These are phyloP conservation scores for Stegophylla sp. DNA, from an alignment of 2,888 invertebrate species.

Conservation along the genomic window DNA sequence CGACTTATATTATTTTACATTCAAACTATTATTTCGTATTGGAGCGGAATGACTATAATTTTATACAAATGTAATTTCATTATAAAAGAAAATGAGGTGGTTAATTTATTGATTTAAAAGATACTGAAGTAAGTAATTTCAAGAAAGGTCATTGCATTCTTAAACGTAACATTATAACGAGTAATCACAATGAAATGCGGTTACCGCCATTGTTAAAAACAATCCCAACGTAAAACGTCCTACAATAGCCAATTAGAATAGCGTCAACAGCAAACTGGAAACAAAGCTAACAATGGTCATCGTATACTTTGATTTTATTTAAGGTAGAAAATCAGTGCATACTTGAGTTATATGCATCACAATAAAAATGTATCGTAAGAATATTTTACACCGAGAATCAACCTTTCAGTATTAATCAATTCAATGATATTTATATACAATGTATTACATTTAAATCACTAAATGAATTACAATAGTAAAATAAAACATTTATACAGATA, in stretches of 20 bases:
- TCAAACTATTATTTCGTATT: background rate
- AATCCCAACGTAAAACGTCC: constrained; percentile 49
- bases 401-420: constrained; percentile 9
- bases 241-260: constrained; percentile 57
- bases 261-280: constrained; percentile 35
- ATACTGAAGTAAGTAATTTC: constrained; percentile 35
- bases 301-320: constrained; percentile 25
- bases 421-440: background rate
- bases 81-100: constrained; percentile 23
- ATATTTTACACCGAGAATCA: constrained; percentile 20
- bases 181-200: constrained; percentile 53
- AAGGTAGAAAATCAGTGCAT: constrained; percentile 34
- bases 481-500: no score
- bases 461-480: no score
- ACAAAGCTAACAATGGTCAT: constrained; percentile 47
- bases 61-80: constrained; percentile 15
- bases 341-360: constrained; percentile 25
- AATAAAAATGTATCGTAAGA: background rate
- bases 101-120: constrained; percentile 52
- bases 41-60: background rate
- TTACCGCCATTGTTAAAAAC: constrained; percentile 55
- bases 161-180: constrained; percentile 43
- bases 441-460: no score
- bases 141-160: constrained; percentile 55
- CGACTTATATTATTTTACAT: no score